These are phyloP conservation scores for Thereva unica DNA, from an alignment of 2,888 invertebrate genomes.

Conservation along the genomic window DNA sequence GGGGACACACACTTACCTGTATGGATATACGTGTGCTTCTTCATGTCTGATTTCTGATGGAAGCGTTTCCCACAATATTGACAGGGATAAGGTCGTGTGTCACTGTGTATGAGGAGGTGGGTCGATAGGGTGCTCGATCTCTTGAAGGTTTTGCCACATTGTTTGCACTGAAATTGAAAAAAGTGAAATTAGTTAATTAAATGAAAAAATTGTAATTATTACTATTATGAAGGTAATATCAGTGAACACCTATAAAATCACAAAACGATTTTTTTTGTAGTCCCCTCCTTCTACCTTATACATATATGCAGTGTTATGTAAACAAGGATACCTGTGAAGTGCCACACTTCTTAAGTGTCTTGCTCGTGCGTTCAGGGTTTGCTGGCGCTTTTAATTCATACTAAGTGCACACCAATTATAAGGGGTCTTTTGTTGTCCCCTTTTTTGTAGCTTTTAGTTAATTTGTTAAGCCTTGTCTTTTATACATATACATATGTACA, in stretches of 20 bases:
- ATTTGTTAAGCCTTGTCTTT: too few species aligned
- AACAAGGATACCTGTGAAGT: too few species aligned
- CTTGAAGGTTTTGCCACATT: conserved; percentile 97
- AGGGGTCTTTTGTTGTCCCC: too few species aligned
- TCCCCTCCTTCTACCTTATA: too few species aligned
- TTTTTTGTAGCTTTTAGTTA: too few species aligned
- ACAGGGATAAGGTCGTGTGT: conserved; percentile 97
- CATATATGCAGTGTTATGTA: too few species aligned
- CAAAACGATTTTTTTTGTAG: neutral
- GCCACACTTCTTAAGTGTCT: too few species aligned
- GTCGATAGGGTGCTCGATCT: conserved; percentile 95
- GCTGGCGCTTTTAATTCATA: too few species aligned
- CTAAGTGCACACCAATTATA: too few species aligned
- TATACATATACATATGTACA: too few species aligned
- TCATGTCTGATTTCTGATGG: conserved; percentile 79
- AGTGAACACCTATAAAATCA: neutral
- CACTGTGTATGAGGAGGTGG: conserved; percentile 95
- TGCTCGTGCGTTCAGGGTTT: too few species aligned
- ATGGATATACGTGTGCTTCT: conserved; percentile 98
- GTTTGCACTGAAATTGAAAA: conserved; percentile 70
- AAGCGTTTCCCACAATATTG: conserved; percentile 77
- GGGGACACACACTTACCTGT: conserved; percentile 67
- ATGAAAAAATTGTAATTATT: neutral
- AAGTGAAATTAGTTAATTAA: conserved; percentile 24
- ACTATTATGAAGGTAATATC: neutral